Conservation (phyloP, 2,888 invertebrate species). For the Autographa gamma region DNA sequence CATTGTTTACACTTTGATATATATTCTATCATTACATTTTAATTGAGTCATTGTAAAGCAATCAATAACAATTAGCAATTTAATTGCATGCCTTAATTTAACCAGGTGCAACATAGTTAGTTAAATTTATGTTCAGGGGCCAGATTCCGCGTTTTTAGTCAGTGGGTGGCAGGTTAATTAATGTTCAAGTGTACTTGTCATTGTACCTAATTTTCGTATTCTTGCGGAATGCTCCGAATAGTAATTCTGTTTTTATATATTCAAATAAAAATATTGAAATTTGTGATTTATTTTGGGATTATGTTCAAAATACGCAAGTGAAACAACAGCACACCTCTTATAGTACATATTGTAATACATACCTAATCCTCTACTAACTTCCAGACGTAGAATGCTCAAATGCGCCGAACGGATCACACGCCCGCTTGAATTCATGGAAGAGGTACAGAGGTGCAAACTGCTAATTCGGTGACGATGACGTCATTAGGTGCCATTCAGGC, state of each 20-base stretch:
- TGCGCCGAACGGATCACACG: neutral
- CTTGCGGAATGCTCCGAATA: too few species aligned
- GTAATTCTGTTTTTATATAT: too few species aligned
- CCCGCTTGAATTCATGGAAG: neutral
- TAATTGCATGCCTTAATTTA: constrained; percentile 5
- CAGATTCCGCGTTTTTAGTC: too few species aligned
- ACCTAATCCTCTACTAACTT: neutral
- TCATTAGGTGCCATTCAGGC: neutral
- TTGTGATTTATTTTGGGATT: too few species aligned
- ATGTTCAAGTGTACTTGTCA: too few species aligned
- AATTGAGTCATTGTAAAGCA: constrained; percentile 21
- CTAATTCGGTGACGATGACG: neutral
- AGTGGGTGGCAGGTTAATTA: too few species aligned
- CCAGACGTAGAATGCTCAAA: neutral
- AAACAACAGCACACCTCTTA: too few species aligned
- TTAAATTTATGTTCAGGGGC: too few species aligned
- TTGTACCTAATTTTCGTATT: too few species aligned
- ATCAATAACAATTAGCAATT: constrained; percentile 21
- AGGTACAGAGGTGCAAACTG: neutral
- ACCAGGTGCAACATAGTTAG: neutral
- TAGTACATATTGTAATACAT: neutral
- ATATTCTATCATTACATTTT: constrained; percentile 1
- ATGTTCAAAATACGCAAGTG: too few species aligned
- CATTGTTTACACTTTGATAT: constrained; percentile 21
- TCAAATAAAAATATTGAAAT: too few species aligned